These are phyloP conservation scores for Lepus oiostolus DNA, from an alignment of 2,797 vertebrate species.

Conservation along the genomic window DNA sequence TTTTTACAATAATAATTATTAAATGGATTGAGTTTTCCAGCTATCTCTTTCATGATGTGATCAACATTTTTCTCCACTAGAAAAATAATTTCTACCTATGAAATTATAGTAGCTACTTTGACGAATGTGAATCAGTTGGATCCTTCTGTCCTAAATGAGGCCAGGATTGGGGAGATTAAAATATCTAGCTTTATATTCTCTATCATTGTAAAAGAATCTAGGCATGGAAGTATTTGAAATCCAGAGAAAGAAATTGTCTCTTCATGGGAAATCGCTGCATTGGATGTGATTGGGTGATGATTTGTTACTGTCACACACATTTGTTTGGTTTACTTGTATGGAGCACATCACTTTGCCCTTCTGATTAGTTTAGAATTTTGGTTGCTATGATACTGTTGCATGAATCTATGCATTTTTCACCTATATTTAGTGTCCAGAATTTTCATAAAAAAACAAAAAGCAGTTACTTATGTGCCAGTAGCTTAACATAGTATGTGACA, in stretches of 20 bases:
- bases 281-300: not conserved
- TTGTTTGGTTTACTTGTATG: slow-evolving; percentile 60
- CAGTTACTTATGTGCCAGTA: slow-evolving; percentile 60
- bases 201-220: not conserved
- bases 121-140: not conserved
- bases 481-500: slow-evolving; percentile 64
- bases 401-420: slow-evolving; percentile 73
- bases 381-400: slow-evolving; percentile 64
- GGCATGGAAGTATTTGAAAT: not conserved
- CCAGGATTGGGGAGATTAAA: not conserved
- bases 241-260: not conserved
- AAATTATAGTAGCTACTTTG: not conserved
- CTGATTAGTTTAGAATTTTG: slow-evolving; percentile 49
- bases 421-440: slow-evolving; percentile 72
- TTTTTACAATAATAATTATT: not conserved
- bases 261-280: not conserved
- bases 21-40: not conserved
- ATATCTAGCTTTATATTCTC: not conserved
- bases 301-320: slow-evolving; percentile 5
- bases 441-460: slow-evolving; percentile 72
- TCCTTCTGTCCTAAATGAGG: not conserved
- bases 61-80: not conserved
- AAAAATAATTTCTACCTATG: slow-evolving; percentile 14
- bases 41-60: not conserved
- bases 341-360: slow-evolving; percentile 71